Evolutionary conservation across 2,797 vertebrate species (phyloP).

Genomic region (Clangula hyemalis): DNA sequence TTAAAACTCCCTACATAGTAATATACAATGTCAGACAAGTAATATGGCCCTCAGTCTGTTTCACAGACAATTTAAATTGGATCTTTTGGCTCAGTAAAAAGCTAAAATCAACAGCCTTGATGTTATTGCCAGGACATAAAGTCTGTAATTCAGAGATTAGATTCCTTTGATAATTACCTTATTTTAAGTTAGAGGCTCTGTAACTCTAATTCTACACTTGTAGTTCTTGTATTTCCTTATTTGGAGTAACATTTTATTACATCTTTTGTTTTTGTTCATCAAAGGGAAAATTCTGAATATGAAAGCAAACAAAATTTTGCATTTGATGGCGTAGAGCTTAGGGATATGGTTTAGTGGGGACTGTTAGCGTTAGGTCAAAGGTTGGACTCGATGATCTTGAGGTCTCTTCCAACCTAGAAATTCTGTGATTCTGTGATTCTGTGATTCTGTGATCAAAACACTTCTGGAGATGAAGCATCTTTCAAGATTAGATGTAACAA

Average conservation of each 20-base stretch:
- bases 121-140: neutral
- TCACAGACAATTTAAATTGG: neutral
- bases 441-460: no score
- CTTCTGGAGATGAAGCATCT: neutral
- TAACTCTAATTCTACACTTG: neutral
- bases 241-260: neutral
- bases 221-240: neutral
- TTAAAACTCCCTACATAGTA: no score
- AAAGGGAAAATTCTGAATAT: neutral
- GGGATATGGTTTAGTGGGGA: no score
- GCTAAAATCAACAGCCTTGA: neutral
- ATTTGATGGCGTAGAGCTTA: neutral
- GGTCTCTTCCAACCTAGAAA: no score
- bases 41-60: neutral
- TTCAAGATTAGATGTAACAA: neutral
- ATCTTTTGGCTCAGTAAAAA: neutral
- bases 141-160: neutral
- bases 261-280: neutral
- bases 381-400: no score
- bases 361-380: no score
- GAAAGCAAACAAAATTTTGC: neutral
- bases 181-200: neutral
- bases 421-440: no score
- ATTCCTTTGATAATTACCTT: neutral
- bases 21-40: neutral